phyloP scores from a whole-genome alignment of 2,888 invertebrate species.

The Macaria notata region DNA sequence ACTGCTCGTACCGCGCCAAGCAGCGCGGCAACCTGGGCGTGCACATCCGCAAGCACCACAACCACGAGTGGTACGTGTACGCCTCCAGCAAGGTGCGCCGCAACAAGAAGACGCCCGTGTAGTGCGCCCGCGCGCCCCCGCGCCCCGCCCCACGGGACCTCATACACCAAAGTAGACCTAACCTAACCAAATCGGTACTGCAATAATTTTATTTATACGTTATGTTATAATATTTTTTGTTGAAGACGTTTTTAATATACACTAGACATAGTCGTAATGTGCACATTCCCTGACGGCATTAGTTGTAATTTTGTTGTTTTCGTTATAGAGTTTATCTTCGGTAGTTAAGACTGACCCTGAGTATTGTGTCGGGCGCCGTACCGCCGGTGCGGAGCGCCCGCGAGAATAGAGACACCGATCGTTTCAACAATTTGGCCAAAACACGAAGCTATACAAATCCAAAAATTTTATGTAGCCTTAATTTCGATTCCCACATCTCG shows the following conservation, averaged over 20 bases:
- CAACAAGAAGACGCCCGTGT: slow-evolving; percentile 69
- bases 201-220: slow-evolving; percentile 75
- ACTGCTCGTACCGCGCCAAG: slow-evolving; percentile 90
- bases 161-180: slow-evolving; percentile 78
- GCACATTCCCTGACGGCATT: slow-evolving; percentile 79
- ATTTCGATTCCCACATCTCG: slow-evolving; percentile 51
- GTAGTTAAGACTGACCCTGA: slow-evolving; percentile 79
- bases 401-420: slow-evolving; percentile 14
- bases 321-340: slow-evolving; percentile 74
- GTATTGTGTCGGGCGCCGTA: slow-evolving; percentile 62
- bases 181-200: slow-evolving; percentile 80
- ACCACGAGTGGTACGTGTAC: slow-evolving; percentile 77
- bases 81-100: slow-evolving; percentile 75
- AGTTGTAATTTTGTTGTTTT: slow-evolving; percentile 75
- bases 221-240: slow-evolving; percentile 58
- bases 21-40: slow-evolving; percentile 92
- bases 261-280: slow-evolving; percentile 71
- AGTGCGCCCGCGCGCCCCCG: no score
- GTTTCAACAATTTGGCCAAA: slow-evolving; percentile 30
- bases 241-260: slow-evolving; percentile 70
- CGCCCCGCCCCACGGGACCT: no score
- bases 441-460: slow-evolving; percentile 33
- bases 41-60: slow-evolving; percentile 90
- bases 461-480: slow-evolving; percentile 33
- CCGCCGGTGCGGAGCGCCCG: not conserved